Conservation (phyloP, 2,888 invertebrate species). For the Hyposoter didymator region DNA sequence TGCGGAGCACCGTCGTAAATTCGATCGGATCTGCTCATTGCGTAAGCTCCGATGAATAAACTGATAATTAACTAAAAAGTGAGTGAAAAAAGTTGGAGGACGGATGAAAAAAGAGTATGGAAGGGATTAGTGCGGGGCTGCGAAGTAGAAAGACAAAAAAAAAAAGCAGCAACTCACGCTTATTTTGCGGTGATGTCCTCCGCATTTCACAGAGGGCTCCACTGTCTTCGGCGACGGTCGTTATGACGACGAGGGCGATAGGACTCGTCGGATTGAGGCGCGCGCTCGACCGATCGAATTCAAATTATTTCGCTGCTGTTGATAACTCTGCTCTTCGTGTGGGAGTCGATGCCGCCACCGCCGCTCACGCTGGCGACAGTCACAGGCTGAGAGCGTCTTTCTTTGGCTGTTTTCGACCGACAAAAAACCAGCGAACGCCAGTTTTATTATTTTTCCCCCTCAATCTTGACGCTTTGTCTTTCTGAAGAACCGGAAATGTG, state of each 20-base stretch:
- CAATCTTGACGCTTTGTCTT: not conserved
- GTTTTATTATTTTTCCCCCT: not conserved
- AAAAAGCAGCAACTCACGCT: constrained; percentile 83
- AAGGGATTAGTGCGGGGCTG: not conserved
- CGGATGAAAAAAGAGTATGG: not conserved
- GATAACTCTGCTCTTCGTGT: constrained; percentile 69
- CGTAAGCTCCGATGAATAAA: too few relatives aligned
- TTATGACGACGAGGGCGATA: constrained; percentile 70
- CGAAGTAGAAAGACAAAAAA: not conserved
- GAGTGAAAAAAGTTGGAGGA: not conserved
- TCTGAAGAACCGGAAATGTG: not conserved
- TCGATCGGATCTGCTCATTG: too few relatives aligned
- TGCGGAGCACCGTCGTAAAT: too few relatives aligned
- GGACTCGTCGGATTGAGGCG: constrained; percentile 72
- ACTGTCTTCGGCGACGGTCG: constrained; percentile 77
- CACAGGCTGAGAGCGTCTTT: constrained; percentile 31
- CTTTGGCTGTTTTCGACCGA: not conserved
- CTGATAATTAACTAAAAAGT: not conserved
- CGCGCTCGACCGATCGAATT: constrained; percentile 72
- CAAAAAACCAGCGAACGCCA: not conserved
- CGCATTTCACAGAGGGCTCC: constrained; percentile 85
- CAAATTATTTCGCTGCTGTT: constrained; percentile 70
- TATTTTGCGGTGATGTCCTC: constrained; percentile 86
- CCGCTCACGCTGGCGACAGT: not conserved
- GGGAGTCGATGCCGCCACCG: constrained; percentile 42